Evolutionary conservation across 1,140 invertebrate genomes (phyloP), one percentile per base, ranked within the genome.

Genomic region (Microplitis demolitor): DNA sequence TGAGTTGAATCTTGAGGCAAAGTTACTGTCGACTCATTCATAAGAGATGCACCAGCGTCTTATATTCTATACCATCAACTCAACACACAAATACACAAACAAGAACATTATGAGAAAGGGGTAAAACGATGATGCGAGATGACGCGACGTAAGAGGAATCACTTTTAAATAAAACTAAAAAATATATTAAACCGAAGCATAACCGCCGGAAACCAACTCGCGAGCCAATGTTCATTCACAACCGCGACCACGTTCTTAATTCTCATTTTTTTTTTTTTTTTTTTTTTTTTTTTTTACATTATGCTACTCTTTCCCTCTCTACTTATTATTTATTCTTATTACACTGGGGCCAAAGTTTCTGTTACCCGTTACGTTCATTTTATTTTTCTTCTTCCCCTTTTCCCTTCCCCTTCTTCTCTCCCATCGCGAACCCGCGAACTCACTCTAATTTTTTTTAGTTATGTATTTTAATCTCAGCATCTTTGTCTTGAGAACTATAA

Each of bases 171-270:
- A 64, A 74, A 66, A 68, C 62, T 45, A 35, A 63, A n/a, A 69
- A 50, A 67, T 50, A 58, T 67, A 75, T 69, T 78, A 35, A 60
- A 64, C 69, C 37, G 60, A 75, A 69, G 37, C 51, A 74, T 76
- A 75, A 74, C 74, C 78, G 81, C 86, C 85, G 86, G 86, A 87
- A 87, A 85, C 78, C 81, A 80, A 78, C 39, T 67, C 76, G 78
- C 84, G 79, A 85, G 83, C 82, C 83, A 84, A 85, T 82, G 82
- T 87, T 87, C 86, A 87, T 87, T 87, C 86, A 87, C 84, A 83
- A 87, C 76, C 76, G 24, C 71, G 60, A 58, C 34, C 64, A 54
- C 74, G 62, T 61, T 70, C 72, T 70, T 75, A 77, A 69, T 78
- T 74, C 8, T n/a, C 11, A 13, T 45, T 60, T 61, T 75, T 74